Percentiles rank a stretch among this genome's conserved stretches.
These are phyloP conservation scores for Drosophila nasuta DNA, from an alignment of 1,140 invertebrate species.

Conservation along the genomic window DNA sequence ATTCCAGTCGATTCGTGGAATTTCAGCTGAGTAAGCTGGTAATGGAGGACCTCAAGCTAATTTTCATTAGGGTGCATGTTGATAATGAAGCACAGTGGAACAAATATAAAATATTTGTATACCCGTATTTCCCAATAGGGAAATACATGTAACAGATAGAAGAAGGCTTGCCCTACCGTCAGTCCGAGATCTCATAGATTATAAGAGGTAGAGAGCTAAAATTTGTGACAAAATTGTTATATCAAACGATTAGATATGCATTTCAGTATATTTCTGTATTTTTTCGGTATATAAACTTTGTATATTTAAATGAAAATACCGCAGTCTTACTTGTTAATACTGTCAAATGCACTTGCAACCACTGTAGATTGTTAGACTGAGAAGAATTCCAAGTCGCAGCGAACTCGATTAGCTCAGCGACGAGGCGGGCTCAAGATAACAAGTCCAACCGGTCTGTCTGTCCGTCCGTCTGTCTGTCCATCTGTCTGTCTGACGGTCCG, in stretches of 20 bases:
- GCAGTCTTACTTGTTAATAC: too few species aligned
- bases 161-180: too few species aligned
- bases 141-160: too few species aligned
- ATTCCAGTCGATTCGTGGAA: conserved; percentile 54
- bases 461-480: conserved; percentile 19
- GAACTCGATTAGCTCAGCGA: conserved; percentile 60
- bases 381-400: conserved; percentile 14
- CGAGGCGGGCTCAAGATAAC: conserved; percentile 64
- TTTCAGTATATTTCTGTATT: too few species aligned
- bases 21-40: conserved; percentile 63
- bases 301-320: too few species aligned
- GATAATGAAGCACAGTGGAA: conserved; percentile 24
- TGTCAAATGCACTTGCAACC: neutral
- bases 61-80: conserved; percentile 62
- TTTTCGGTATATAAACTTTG: too few species aligned
- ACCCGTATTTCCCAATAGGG: too few species aligned
- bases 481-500: conserved; percentile 34
- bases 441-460: conserved; percentile 72
- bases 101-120: neutral
- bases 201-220: too few species aligned
- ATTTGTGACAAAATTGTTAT: too few species aligned
- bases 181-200: too few species aligned
- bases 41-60: conserved; percentile 64
- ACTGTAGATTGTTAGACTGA: conserved; percentile 14
- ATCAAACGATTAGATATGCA: too few species aligned